These are phyloP conservation scores for Esox niger DNA, from an alignment of 2,113 vertebrate genomes.

Conservation along the genomic window DNA sequence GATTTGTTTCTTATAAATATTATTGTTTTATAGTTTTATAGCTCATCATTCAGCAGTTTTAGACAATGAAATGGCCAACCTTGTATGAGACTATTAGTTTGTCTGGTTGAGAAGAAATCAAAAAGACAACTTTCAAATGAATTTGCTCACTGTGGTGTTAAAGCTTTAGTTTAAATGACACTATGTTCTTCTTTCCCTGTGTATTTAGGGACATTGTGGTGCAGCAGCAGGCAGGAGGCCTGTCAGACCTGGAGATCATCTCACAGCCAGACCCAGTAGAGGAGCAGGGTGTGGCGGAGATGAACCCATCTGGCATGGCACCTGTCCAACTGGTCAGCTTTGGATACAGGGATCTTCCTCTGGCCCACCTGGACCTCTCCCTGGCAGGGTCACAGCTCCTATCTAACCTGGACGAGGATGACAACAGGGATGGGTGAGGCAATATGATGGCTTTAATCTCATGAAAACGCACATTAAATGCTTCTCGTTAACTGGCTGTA, in stretches of 20 bases:
- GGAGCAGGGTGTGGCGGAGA: slow-evolving; percentile 76
- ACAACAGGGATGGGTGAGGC: slow-evolving; percentile 90
- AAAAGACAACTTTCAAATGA: too few relatives aligned
- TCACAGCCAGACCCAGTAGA: slow-evolving; percentile 75
- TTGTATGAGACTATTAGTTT: too few relatives aligned
- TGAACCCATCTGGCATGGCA: slow-evolving; percentile 83
- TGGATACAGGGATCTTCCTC: slow-evolving; percentile 90
- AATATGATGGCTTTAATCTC: neutral
- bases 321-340: slow-evolving; percentile 89
- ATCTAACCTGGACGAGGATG: slow-evolving; percentile 91
- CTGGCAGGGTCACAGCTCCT: slow-evolving; percentile 92
- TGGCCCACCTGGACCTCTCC: slow-evolving; percentile 88
- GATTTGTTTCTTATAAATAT: too few relatives aligned
- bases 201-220: slow-evolving; percentile 19
- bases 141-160: too few relatives aligned
- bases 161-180: too few relatives aligned
- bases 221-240: slow-evolving; percentile 67
- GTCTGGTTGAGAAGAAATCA: too few relatives aligned
- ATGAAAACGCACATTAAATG: neutral
- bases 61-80: too few relatives aligned
- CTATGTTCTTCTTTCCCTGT: neutral
- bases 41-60: too few relatives aligned
- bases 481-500: too few relatives aligned
- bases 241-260: slow-evolving; percentile 93
- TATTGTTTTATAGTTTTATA: too few relatives aligned